A percentile compares a stretch with the other conserved stretches of the same genome.
Conservation (phyloP, 1,140 invertebrate genomes). For the Acromyrmex heyeri region DNA sequence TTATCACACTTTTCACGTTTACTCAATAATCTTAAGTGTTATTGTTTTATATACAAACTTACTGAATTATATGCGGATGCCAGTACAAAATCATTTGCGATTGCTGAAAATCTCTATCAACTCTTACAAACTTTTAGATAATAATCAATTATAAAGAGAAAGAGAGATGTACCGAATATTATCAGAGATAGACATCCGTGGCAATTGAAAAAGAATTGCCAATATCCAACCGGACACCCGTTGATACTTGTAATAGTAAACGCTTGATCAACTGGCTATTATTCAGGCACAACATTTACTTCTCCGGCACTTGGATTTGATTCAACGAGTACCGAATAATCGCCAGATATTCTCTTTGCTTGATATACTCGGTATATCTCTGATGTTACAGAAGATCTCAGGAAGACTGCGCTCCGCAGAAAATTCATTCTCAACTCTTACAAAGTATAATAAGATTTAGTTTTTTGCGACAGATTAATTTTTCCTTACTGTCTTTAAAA, state of each 20-base stretch:
- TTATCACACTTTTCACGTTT: slow-evolving; percentile 84
- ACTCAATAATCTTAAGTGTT: slow-evolving; percentile 79
- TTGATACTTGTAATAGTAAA: slow-evolving; percentile 28
- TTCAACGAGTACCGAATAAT: slow-evolving; percentile 70
- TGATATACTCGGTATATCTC: slow-evolving; percentile 56
- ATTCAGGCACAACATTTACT: slow-evolving; percentile 30
- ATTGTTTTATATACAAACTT: slow-evolving; percentile 82
- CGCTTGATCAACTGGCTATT: slow-evolving; percentile 4
- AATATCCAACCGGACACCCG: background rate
- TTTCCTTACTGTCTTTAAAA: slow-evolving; percentile 22
- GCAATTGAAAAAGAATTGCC: background rate
- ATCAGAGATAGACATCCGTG: slow-evolving; percentile 10
- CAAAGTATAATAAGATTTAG: slow-evolving; percentile 51
- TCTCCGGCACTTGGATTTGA: background rate
- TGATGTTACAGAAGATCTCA: slow-evolving; percentile 48
- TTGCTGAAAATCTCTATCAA: slow-evolving; percentile 78
- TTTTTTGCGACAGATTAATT: slow-evolving; percentile 39
- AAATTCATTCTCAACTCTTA: slow-evolving; percentile 66
- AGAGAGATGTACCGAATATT: slow-evolving; percentile 48
- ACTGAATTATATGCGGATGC: slow-evolving; percentile 78
- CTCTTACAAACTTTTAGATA: slow-evolving; percentile 69
- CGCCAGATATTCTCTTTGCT: slow-evolving; percentile 62
- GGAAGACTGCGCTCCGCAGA: slow-evolving; percentile 76
- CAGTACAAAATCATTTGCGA: slow-evolving; percentile 78
- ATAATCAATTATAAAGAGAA: slow-evolving; percentile 30